A percentile compares a stretch with the other conserved stretches of the same genome.
phyloP scores from a whole-genome alignment of 2,888 invertebrate genomes.

The Coleophora deauratella region DNA sequence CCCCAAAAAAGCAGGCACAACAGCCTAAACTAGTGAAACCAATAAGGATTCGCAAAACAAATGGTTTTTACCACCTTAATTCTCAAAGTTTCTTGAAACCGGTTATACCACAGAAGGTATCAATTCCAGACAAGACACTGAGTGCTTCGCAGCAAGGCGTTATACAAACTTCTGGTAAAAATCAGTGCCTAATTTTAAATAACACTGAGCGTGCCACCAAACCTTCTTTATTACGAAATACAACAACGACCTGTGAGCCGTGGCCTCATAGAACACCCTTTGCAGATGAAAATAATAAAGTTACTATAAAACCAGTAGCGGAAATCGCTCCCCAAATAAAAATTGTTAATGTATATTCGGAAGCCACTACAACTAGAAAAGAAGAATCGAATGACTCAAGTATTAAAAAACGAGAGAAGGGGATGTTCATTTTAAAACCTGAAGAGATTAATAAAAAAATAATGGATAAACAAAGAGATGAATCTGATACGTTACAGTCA shows the following conservation, averaged over 20 bases:
- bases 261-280: no score
- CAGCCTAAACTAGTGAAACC: conserved; percentile 35
- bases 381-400: no score
- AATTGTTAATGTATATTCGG: conserved; percentile 27
- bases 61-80: conserved; percentile 43
- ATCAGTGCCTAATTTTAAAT: no score
- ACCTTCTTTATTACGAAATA: neutral
- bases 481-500: neutral
- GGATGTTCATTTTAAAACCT: conserved; percentile 58
- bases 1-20: conserved; percentile 5
- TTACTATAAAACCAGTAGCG: conserved; percentile 23
- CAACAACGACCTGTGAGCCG: no score
- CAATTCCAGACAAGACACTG: neutral
- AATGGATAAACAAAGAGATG: conserved; percentile 9
- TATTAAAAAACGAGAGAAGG: conserved; percentile 22
- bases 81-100: conserved; percentile 28
- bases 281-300: neutral
- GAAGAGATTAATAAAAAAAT: conserved; percentile 58
- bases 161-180: neutral
- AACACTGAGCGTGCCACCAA: no score
- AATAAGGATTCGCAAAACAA: conserved; percentile 50
- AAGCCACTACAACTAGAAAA: conserved; percentile 10
- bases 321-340: conserved; percentile 42
- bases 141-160: neutral
- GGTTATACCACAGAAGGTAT: conserved; percentile 7